phyloP scores from a whole-genome alignment of 2,888 invertebrate species.

The Drosophila meridiana region DNA sequence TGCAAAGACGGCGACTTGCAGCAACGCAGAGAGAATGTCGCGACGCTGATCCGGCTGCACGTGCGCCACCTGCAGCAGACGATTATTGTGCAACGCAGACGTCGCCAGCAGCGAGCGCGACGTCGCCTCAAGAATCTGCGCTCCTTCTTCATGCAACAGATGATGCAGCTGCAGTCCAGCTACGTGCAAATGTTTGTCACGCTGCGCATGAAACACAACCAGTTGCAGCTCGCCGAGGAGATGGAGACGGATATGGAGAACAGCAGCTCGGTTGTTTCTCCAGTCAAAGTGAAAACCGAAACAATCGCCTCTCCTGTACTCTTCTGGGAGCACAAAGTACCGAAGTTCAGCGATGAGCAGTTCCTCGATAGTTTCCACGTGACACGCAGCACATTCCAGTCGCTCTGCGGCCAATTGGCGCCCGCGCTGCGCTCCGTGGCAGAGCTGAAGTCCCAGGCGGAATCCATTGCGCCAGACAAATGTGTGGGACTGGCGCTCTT shows the following conservation, averaged over 20 bases:
- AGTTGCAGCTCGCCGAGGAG: constrained; percentile 12
- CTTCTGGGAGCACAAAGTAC: constrained; percentile 60
- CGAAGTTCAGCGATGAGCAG: constrained; percentile 62
- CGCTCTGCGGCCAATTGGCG: constrained; percentile 72
- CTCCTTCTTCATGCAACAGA: constrained; percentile 76
- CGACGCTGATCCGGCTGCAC: constrained; percentile 69
- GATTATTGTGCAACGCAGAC: constrained; percentile 76
- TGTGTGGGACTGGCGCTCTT: constrained; percentile 81
- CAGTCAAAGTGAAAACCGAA: neutral
- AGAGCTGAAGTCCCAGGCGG: constrained; percentile 21
- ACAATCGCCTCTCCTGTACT: neutral
- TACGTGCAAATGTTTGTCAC: constrained; percentile 72
- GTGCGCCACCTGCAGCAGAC: constrained; percentile 75
- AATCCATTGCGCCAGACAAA: constrained; percentile 71
- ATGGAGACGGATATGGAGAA: neutral
- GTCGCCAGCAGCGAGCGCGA: constrained; percentile 68
- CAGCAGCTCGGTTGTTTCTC: neutral
- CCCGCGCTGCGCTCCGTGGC: constrained; percentile 40
- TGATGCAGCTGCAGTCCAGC: constrained; percentile 78
- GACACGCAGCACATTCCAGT: constrained; percentile 72
- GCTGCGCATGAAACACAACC: constrained; percentile 53
- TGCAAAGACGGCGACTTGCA: constrained; percentile 8
- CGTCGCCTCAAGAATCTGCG: constrained; percentile 71
- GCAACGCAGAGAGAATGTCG: constrained; percentile 44
- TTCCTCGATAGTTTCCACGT: constrained; percentile 82